These are phyloP conservation scores for Polydrusus cervinus DNA, from an alignment of 2,888 invertebrate species.

Conservation along the genomic window DNA sequence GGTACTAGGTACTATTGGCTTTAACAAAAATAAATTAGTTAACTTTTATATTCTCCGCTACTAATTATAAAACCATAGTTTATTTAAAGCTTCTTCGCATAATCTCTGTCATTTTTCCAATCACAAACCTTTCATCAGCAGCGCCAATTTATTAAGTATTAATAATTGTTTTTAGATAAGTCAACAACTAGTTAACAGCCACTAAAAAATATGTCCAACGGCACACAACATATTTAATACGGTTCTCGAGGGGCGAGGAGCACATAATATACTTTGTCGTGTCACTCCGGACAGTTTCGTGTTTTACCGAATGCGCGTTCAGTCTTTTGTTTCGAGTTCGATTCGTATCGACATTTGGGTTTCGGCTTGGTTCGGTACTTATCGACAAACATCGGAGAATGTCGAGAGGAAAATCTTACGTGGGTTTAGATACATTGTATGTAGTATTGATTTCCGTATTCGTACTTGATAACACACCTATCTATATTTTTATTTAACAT, in stretches of 20 bases:
- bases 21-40: no score
- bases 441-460: conserved; percentile 33
- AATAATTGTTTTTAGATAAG: conserved; percentile 62
- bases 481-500: conserved; percentile 43
- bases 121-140: conserved; percentile 39
- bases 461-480: conserved; percentile 36
- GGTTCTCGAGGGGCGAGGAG: conserved; percentile 40
- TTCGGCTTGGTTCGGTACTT: conserved; percentile 21
- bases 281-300: conserved; percentile 30
- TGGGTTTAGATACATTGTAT: conserved; percentile 32
- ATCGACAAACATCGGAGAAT: conserved; percentile 11
- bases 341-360: background rate
- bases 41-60: no score
- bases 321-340: conserved; percentile 19
- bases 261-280: conserved; percentile 21
- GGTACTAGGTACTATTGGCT: no score
- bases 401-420: conserved; percentile 25
- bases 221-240: conserved; percentile 51
- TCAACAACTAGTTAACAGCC: conserved; percentile 67
- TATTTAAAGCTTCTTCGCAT: conserved; percentile 33
- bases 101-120: conserved; percentile 38
- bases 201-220: conserved; percentile 68
- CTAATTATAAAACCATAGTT: conserved; percentile 16
- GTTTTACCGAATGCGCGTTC: conserved; percentile 27
- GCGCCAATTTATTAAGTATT: conserved; percentile 48